Evolutionary conservation across 2,797 vertebrate species (phyloP).

Genomic region (Eospalax fontanierii): DNA sequence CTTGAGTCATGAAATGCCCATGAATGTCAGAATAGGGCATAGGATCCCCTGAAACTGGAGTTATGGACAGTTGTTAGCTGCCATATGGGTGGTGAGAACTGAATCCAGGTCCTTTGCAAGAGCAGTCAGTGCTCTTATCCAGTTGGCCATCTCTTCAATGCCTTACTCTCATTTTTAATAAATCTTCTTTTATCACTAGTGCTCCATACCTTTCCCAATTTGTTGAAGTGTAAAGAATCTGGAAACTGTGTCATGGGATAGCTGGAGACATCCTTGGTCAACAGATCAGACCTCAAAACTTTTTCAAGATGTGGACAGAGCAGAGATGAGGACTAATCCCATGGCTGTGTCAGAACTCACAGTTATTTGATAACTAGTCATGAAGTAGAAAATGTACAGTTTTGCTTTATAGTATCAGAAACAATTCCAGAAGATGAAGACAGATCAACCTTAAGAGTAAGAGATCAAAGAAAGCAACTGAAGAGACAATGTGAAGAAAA

Average conservation of each 20-base stretch:
- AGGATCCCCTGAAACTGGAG: too few relatives aligned
- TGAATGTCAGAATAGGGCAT: too few relatives aligned
- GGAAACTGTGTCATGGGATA: background rate
- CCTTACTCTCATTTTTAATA: background rate
- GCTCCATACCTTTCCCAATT: background rate
- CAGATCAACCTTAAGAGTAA: constrained; percentile 33
- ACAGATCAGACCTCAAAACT: background rate
- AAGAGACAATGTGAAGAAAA: constrained; percentile 57
- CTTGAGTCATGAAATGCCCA: too few relatives aligned
- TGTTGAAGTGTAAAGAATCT: background rate
- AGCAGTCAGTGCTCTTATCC: too few relatives aligned
- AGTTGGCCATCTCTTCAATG: too few relatives aligned
- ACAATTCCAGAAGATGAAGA: constrained; percentile 47
- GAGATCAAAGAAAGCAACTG: constrained; percentile 64
- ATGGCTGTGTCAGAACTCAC: background rate
- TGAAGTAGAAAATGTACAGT: constrained; percentile 32
- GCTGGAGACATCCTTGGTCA: background rate
- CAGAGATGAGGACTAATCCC: background rate
- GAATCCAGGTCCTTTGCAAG: too few relatives aligned
- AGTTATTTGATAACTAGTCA: constrained; percentile 29
- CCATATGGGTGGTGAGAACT: too few relatives aligned
- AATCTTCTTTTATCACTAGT: background rate
- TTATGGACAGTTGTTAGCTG: too few relatives aligned
- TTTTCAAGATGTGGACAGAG: background rate
- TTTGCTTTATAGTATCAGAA: constrained; percentile 46